phyloP scores from a whole-genome alignment of 2,888 invertebrate species.

The Caenorhabditis sp. region DNA sequence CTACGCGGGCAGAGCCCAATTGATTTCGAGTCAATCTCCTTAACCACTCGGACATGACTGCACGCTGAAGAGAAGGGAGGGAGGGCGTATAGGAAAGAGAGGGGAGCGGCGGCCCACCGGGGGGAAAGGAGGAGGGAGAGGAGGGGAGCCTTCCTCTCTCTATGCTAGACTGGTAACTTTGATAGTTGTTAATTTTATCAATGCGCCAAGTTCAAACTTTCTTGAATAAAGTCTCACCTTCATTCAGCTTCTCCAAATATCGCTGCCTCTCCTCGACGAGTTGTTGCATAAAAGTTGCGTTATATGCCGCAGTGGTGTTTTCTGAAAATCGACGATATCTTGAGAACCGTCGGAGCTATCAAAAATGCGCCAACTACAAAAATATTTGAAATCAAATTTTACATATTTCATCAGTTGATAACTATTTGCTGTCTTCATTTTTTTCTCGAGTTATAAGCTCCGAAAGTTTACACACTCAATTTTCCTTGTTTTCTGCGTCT shows the following conservation, averaged over 20 bases:
- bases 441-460: neutral
- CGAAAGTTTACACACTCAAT: neutral
- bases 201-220: no score
- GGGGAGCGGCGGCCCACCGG: conserved; percentile 10
- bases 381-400: neutral
- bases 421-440: neutral
- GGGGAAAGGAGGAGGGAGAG: neutral
- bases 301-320: conserved; percentile 48
- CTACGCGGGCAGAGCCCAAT: conserved; percentile 76
- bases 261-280: conserved; percentile 62
- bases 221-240: conserved; percentile 26
- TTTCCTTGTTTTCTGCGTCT: no score
- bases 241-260: conserved; percentile 60
- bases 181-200: no score
- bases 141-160: neutral
- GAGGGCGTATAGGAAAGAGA: conserved; percentile 6
- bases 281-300: conserved; percentile 61
- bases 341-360: neutral
- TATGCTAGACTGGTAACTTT: neutral
- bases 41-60: conserved; percentile 76
- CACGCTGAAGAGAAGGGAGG: conserved; percentile 8
- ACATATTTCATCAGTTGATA: neutral
- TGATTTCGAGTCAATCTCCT: conserved; percentile 77
- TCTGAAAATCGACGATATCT: conserved; percentile 37
- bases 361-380: neutral